Percentiles rank a stretch among this genome's conserved stretches.
phyloP scores from a whole-genome alignment of 2,888 invertebrate species.

The Tolmerus cingulatus region DNA sequence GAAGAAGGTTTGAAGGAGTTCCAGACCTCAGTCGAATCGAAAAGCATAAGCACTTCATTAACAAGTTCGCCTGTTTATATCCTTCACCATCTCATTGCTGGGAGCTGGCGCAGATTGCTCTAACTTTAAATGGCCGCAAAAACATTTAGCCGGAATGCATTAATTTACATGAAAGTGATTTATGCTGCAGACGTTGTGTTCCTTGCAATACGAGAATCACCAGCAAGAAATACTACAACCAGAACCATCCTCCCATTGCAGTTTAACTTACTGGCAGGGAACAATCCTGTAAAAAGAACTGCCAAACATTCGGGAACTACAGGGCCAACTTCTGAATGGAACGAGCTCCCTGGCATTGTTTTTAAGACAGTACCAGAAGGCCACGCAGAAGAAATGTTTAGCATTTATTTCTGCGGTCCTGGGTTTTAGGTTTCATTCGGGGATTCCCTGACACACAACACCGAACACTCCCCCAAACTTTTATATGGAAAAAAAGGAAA shows the following conservation, averaged over 20 bases:
- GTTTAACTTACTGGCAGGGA: not conserved
- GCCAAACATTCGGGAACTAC: not conserved
- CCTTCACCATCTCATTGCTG: not conserved
- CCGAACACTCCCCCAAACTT: not conserved
- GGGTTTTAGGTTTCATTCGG: not conserved
- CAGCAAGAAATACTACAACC: not conserved
- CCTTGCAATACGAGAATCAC: not conserved
- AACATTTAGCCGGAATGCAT: not conserved
- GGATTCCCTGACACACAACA: not conserved
- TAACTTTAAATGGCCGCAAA: not conserved
- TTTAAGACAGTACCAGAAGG: conserved; percentile 1
- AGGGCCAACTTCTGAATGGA: not conserved
- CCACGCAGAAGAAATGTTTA: not conserved
- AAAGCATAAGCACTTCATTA: not conserved
- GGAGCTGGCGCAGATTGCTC: not conserved
- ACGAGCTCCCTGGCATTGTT: conserved; percentile 8
- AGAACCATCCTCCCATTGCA: not conserved
- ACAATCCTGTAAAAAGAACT: not conserved
- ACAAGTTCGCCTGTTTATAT: not conserved
- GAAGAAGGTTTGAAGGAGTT: not conserved
- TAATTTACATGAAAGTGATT: conserved; percentile 3
- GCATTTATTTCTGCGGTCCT: not conserved
- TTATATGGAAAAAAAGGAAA: conserved; percentile 11
- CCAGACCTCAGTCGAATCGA: not conserved
- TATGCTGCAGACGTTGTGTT: not conserved